Base-by-base conservation (phyloP, 35 echinoderm and acorn worm species). In the Strongylocentrotus purpuratus region DNA sequence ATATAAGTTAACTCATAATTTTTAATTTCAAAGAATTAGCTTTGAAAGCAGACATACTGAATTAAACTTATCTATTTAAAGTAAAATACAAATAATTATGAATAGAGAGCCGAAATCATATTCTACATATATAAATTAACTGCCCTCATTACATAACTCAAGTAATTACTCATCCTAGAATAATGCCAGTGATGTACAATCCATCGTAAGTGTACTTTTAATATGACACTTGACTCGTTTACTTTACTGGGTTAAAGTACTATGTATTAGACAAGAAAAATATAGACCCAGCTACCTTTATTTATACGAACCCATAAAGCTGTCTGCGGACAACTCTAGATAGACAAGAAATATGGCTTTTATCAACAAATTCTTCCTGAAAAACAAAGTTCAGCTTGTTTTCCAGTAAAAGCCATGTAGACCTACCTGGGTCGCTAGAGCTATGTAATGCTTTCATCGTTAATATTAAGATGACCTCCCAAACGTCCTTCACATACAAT, bases 231-330 rank as follows among this genome's bases (percentile, higher is more conserved):
- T 3, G 65, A n/a, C 18, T 28, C 8, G 25, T 78, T 22, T 59
- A 17, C 52, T 78, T 78, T 6, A 78, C 20, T n/a, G 28, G 65
- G 65, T 78, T 22, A 78, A 78, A 78, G 65, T 28, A 78, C 65
- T 78, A 78, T 78, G 65, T n/a, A 78, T 78, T 78, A 78, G 65
- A 78, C 65, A 78, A 78, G 65, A 78, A 78, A 78, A 78, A 78
- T 78, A 78, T 28, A 78, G 25, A 78, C 22, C 65, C 7, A 78
- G 65, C 65, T 78, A 78, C 65, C 65, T 78, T 78, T 78, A 78
- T 78, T 78, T 78, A 78, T n/a, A 78, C 25, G 8, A 78, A 78
- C 65, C n/a, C 65, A 78, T 78, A 78, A n/a, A 78, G 28, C 20
- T 28, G 65, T 78, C 65, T 78, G 28, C 65, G 4, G 65, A 18